phyloP scores from a whole-genome alignment of 2,797 vertebrate genomes.

The Premnoplex brunnescens region DNA sequence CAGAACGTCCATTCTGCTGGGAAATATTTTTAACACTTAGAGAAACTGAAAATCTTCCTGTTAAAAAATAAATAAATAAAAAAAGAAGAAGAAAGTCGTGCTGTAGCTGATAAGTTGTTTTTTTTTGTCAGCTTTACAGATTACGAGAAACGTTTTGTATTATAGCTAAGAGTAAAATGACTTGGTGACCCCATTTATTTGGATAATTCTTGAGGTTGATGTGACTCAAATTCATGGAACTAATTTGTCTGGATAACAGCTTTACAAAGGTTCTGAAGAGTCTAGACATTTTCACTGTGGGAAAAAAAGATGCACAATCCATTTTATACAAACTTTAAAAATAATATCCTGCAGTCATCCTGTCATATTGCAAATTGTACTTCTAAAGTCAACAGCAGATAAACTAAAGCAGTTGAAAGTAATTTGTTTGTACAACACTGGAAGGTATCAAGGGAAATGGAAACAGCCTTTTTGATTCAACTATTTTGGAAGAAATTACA shows the following conservation, averaged over 20 bases:
- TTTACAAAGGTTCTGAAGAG: slow-evolving; percentile 68
- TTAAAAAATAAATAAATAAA: no score
- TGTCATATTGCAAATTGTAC: neutral
- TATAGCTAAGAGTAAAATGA: slow-evolving; percentile 46
- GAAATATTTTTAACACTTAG: neutral
- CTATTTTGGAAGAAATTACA: neutral
- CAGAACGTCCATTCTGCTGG: neutral
- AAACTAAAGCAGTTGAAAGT: slow-evolving; percentile 1
- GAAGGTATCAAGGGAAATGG: neutral
- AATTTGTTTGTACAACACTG: slow-evolving; percentile 21
- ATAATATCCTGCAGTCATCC: slow-evolving; percentile 22
- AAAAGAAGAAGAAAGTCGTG: neutral
- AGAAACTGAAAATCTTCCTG: neutral
- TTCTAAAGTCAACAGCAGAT: slow-evolving; percentile 41
- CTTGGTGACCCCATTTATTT: slow-evolving; percentile 60
- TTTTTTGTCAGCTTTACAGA: slow-evolving; percentile 6
- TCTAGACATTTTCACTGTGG: slow-evolving; percentile 74
- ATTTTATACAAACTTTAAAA: slow-evolving; percentile 41
- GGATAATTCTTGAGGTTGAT: slow-evolving; percentile 67
- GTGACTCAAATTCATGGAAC: slow-evolving; percentile 70
- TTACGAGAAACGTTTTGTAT: neutral
- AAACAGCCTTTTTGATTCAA: slow-evolving; percentile 7
- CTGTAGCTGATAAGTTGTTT: neutral
- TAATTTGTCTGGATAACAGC: slow-evolving; percentile 76
- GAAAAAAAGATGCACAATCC: slow-evolving; percentile 47